phyloP scores from a whole-genome alignment of 2,888 invertebrate genomes.

The Rugalucina vietnamica region DNA sequence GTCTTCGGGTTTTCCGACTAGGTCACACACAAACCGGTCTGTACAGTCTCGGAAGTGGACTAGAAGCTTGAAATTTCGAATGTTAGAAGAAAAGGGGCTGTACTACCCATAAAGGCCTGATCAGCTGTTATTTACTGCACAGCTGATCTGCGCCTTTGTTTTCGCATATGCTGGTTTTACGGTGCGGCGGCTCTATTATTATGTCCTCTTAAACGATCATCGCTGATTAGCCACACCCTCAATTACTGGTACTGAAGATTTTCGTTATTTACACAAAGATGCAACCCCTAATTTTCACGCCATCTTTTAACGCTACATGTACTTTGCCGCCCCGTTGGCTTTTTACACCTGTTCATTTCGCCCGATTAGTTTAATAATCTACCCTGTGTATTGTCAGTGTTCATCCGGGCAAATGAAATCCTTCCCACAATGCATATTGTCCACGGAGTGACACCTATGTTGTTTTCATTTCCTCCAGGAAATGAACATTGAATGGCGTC shows the following conservation, averaged over 20 bases:
- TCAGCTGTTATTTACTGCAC: too few relatives aligned
- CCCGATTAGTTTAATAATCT: conserved; percentile 55
- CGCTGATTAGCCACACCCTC: background rate
- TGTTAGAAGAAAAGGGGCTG: too few relatives aligned
- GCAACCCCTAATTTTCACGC: conserved; percentile 6
- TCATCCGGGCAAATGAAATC: conserved; percentile 57
- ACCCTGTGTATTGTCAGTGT: conserved; percentile 43
- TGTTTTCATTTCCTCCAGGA: conserved; percentile 60
- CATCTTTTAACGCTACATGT: conserved; percentile 10
- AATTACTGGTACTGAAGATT: background rate
- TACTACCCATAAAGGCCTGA: too few relatives aligned
- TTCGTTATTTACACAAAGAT: background rate
- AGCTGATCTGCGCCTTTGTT: too few relatives aligned
- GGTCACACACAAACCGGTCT: too few relatives aligned
- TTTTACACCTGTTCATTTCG: conserved; percentile 52
- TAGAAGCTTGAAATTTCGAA: too few relatives aligned
- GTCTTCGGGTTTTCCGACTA: too few relatives aligned
- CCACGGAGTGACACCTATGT: conserved; percentile 58
- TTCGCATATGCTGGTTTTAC: too few relatives aligned
- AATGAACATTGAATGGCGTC: background rate
- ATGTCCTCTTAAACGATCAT: conserved; percentile 10
- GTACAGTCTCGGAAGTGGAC: too few relatives aligned
- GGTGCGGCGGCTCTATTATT: too few relatives aligned
- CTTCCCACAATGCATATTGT: conserved; percentile 55
- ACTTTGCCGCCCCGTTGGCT: conserved; percentile 41